Percentiles rank a stretch among this genome's conserved stretches.
These are phyloP conservation scores for Gasterosteus nipponicus DNA, from an alignment of 2,113 vertebrate genomes.

Conservation along the genomic window DNA sequence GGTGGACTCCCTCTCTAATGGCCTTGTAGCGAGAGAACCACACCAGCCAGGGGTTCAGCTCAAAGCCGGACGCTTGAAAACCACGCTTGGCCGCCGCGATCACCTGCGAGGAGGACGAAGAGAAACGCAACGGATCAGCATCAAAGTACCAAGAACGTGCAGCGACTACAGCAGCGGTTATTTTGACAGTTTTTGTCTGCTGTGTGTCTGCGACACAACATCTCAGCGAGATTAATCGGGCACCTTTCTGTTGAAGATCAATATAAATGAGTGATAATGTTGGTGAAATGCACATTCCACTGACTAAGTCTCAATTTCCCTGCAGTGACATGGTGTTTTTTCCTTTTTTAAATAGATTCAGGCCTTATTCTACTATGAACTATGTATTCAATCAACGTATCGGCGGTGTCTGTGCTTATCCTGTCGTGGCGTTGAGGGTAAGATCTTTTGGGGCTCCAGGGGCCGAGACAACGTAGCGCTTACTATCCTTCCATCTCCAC, in stretches of 20 bases:
- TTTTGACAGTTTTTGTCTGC: neutral
- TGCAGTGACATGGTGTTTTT: neutral
- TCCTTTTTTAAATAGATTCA: neutral
- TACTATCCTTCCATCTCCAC: conserved; percentile 94
- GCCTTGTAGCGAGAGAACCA: conserved; percentile 93
- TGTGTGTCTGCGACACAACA: neutral
- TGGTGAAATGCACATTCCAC: neutral
- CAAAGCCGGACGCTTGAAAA: conserved; percentile 90
- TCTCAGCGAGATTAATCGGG: too few species aligned
- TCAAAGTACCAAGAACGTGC: too few species aligned
- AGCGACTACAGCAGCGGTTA: neutral
- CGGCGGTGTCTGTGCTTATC: neutral
- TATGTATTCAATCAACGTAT: neutral
- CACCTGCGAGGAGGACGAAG: conserved; percentile 79
- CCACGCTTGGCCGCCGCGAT: conserved; percentile 94
- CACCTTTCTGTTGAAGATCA: too few species aligned
- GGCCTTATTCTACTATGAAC: neutral
- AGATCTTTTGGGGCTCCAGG: neutral
- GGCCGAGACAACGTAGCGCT: conserved; percentile 70
- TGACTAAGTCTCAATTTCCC: neutral
- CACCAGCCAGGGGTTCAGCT: conserved; percentile 96
- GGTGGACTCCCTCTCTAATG: conserved; percentile 90
- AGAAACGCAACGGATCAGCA: neutral
- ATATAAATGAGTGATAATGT: neutral
- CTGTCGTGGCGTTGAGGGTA: neutral